Percentiles rank a stretch among this genome's conserved stretches.
Evolutionary conservation across 2,797 vertebrate genomes (phyloP).

Genomic region (Falco berigora): DNA sequence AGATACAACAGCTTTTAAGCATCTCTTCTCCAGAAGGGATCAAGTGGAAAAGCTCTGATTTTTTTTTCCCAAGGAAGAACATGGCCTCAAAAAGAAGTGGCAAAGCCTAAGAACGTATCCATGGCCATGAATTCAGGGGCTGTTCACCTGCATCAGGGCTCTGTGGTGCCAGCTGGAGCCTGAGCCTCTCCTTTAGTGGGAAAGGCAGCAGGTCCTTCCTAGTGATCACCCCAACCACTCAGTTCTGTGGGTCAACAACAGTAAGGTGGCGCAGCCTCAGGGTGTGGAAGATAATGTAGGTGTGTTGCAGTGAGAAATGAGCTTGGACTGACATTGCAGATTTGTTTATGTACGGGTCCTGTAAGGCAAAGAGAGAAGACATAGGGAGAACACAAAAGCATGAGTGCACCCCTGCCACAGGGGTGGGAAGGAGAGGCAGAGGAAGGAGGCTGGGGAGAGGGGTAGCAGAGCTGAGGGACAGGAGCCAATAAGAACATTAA

Average conservation of each 20-base stretch:
- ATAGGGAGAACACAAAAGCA: not conserved
- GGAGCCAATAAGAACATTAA: not conserved
- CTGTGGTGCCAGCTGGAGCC: not conserved
- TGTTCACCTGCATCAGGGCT: not conserved
- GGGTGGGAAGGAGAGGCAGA: not conserved
- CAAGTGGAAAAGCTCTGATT: not conserved
- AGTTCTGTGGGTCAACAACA: constrained; percentile 30
- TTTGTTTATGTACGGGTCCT: constrained; percentile 63
- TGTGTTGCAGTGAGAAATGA: constrained; percentile 41
- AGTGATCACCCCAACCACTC: constrained; percentile 38
- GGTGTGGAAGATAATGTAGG: constrained; percentile 40
- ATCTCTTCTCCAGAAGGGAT: not conserved
- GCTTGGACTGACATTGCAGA: constrained; percentile 50
- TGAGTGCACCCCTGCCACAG: not conserved
- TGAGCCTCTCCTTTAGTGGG: constrained; percentile 15
- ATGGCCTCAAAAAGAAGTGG: not conserved
- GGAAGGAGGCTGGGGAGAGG: not conserved
- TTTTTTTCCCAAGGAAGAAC: not conserved
- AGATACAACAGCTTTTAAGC: not conserved
- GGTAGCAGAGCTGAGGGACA: not conserved
- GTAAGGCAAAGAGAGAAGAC: not conserved
- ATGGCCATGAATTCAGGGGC: not conserved
- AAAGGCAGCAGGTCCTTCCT: constrained; percentile 50
- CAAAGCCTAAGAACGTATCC: not conserved
- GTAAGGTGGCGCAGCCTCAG: constrained; percentile 52